Evolutionary conservation across 2,888 invertebrate species (phyloP), one percentile per base, ranked within the genome.

Genomic region (Camponotus fellah): DNA sequence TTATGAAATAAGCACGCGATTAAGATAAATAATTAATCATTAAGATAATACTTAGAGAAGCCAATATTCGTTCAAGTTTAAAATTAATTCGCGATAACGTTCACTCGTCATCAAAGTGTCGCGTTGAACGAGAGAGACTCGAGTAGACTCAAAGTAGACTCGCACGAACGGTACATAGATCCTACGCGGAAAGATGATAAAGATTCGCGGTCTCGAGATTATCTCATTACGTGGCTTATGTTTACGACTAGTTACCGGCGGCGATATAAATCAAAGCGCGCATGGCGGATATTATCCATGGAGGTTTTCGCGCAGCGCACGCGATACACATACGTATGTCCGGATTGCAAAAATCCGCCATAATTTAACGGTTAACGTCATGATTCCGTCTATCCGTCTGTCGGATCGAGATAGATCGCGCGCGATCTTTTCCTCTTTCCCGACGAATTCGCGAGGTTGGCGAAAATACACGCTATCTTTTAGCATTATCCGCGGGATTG

Each of bases 251-350:
- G 34, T 58, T 68, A 43, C 40, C 43, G 17, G 43, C 58, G 34
- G 21, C 72, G 71, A 60, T 60, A 37, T 80, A 80, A 80, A 80
- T 80, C 72, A 80, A 80, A 26, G 26, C 46, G 34, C n/a, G 53
- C 21, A 32, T 56, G 56, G 17, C 72, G 17, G 72, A 68, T 80
- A 80, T 72, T 80, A 46, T n/a, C n/a, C n/a, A n/a, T n/a, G n/a
- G 21, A 43, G 77, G 26, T 79, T 66, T 46, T 17, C 46, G 46
- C 46, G 37, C n/a, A 6, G 3, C n/a, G 40, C 21, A 40, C 40
- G 14, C 12, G 76, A 40, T 46, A 46, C 12, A 37, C 32, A 17
- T 14, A n/a, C 3, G 14, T 56, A 37, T 26, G 46, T 14, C 17
- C 26, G 26, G 34, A 9, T 12, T 32, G 60, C 4, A 72, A 80